These are phyloP conservation scores for Pao palembangensis DNA, from an alignment of 2,113 vertebrate species.

Conservation along the genomic window DNA sequence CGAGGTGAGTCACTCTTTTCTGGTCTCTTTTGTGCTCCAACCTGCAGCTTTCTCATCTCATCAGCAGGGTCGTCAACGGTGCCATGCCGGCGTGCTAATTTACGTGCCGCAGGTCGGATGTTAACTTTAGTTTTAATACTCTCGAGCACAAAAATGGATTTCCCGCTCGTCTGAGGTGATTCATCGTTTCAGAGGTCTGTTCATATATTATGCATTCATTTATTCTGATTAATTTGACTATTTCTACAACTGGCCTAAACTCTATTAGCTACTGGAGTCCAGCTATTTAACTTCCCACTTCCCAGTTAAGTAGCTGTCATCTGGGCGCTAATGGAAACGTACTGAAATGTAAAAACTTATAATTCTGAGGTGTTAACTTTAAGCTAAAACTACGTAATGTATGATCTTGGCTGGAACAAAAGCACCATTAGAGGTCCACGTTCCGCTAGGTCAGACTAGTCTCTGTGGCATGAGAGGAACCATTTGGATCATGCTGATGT, in stretches of 20 bases:
- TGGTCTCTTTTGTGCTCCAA: slow-evolving; percentile 9
- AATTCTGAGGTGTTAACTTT: slow-evolving; percentile 21
- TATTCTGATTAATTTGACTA: slow-evolving; percentile 39
- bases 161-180: slow-evolving; percentile 42
- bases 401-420: slow-evolving; percentile 9
- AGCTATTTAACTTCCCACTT: slow-evolving; percentile 34
- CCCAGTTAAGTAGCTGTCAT: slow-evolving; percentile 36
- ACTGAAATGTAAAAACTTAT: slow-evolving; percentile 30
- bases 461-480: background rate
- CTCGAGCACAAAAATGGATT: slow-evolving; percentile 26
- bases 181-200: slow-evolving; percentile 38
- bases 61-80: slow-evolving; percentile 24
- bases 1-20: slow-evolving; percentile 28
- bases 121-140: slow-evolving; percentile 46
- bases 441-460: no score
- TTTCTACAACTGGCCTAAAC: slow-evolving; percentile 37
- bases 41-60: slow-evolving; percentile 42
- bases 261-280: slow-evolving; percentile 23
- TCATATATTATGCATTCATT: slow-evolving; percentile 48
- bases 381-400: slow-evolving; percentile 46
- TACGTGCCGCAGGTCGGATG: slow-evolving; percentile 24
- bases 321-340: slow-evolving; percentile 38
- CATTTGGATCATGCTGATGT: no score
- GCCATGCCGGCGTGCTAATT: slow-evolving; percentile 10
- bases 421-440: background rate